These are phyloP conservation scores for Spheniscus mendiculus DNA, from an alignment of 2,113 vertebrate species.

Conservation along the genomic window DNA sequence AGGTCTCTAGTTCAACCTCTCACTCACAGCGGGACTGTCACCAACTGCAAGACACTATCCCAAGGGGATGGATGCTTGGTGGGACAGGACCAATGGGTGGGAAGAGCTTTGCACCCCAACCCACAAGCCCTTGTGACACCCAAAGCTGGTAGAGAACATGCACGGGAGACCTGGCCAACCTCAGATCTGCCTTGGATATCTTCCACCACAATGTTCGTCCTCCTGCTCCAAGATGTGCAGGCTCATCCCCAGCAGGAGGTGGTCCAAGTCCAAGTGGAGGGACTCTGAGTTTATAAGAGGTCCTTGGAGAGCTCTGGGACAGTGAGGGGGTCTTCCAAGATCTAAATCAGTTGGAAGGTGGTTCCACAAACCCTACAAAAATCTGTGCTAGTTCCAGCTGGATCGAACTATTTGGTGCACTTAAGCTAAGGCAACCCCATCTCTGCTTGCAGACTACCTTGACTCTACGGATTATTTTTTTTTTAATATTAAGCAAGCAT, in stretches of 20 bases:
- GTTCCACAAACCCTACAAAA: neutral
- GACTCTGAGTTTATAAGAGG: neutral
- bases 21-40: neutral
- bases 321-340: neutral
- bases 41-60: neutral
- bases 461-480: neutral
- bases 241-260: conserved; percentile 81
- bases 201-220: conserved; percentile 79
- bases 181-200: conserved; percentile 77
- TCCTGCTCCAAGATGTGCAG: conserved; percentile 83
- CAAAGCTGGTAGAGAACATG: neutral
- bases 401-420: neutral
- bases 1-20: neutral
- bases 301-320: neutral
- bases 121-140: neutral
- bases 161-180: neutral
- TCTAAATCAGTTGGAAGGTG: neutral
- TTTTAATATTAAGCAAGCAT: neutral
- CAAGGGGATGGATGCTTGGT: neutral
- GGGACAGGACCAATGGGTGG: neutral
- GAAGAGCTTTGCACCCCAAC: neutral
- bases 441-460: neutral
- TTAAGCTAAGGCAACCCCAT: neutral
- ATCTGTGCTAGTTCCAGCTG: neutral
- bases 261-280: neutral